Percentiles rank a stretch among this genome's conserved stretches.
Conservation (phyloP, 2,113 vertebrate genomes). For the Indicator maculatus region DNA sequence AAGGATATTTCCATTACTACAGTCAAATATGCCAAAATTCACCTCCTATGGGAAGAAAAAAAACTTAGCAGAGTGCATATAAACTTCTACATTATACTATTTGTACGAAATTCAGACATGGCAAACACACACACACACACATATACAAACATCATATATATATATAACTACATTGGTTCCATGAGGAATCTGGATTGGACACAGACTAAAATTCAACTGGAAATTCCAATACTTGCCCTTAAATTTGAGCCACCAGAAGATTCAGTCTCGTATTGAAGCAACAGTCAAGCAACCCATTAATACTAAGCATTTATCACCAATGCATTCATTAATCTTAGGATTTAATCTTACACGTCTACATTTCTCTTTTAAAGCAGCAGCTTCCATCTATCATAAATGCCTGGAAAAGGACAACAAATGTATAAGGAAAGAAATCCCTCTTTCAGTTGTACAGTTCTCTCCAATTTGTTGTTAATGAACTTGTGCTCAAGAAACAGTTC, state of each 20-base stretch:
- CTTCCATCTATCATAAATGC: not conserved
- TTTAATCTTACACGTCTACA: not conserved
- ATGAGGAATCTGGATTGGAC: not conserved
- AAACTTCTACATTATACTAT: not conserved
- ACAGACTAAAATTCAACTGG: not conserved
- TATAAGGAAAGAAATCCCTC: not conserved
- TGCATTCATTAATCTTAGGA: not conserved
- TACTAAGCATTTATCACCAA: not conserved
- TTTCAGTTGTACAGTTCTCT: not conserved
- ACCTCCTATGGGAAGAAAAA: constrained; percentile 73
- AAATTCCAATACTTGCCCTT: not conserved
- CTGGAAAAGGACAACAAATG: not conserved
- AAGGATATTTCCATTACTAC: constrained; percentile 74
- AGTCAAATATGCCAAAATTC: constrained; percentile 78
- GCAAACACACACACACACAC: not conserved
- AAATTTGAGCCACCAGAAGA: not conserved
- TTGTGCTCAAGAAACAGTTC: not conserved
- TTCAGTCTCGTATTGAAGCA: not conserved
- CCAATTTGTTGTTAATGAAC: not conserved
- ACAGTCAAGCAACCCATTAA: not conserved
- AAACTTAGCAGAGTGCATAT: not conserved
- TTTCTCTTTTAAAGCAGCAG: not conserved
- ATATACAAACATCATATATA: too few species aligned
- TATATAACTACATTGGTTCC: not conserved
- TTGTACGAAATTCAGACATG: not conserved